Percentiles rank a stretch among this genome's conserved stretches.
phyloP scores from a whole-genome alignment of 2,888 invertebrate genomes.

The Nomada fucata region DNA sequence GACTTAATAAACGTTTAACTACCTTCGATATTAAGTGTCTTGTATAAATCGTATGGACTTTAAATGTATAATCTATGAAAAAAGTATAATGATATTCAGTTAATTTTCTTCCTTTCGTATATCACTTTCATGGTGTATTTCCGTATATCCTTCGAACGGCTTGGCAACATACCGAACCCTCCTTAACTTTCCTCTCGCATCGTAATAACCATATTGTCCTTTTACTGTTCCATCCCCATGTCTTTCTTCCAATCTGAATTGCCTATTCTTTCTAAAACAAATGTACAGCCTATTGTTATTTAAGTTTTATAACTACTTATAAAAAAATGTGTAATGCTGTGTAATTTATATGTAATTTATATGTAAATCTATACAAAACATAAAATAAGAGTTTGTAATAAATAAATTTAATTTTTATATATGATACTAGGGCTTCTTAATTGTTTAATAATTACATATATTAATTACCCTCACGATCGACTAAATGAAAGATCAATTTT shows the following conservation, averaged over 20 bases:
- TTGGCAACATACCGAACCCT: slow-evolving; percentile 91
- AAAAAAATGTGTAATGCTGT: not conserved
- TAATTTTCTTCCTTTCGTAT: slow-evolving; percentile 20
- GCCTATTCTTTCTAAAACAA: slow-evolving; percentile 88
- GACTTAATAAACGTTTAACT: not conserved
- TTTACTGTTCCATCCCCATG: slow-evolving; percentile 90
- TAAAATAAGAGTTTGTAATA: slow-evolving; percentile 23
- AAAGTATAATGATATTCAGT: not conserved
- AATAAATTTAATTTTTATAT: slow-evolving; percentile 47
- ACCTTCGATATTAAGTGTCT: not conserved
- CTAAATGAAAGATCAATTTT: not conserved
- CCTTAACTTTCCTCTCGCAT: slow-evolving; percentile 90
- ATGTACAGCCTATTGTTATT: slow-evolving; percentile 1
- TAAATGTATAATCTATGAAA: not conserved
- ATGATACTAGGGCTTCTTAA: not conserved
- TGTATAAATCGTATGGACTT: not conserved
- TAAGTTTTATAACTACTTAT: not conserved
- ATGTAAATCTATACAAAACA: not conserved
- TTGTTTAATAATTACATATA: not conserved
- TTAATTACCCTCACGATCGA: not conserved
- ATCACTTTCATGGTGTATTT: slow-evolving; percentile 77
- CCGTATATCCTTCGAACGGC: slow-evolving; percentile 89
- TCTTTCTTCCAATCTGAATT: slow-evolving; percentile 92
- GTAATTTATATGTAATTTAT: slow-evolving; percentile 1
- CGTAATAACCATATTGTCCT: slow-evolving; percentile 93